Base-by-base conservation (phyloP, 2,113 vertebrate species). In the Ceratotherium simum region DNA sequence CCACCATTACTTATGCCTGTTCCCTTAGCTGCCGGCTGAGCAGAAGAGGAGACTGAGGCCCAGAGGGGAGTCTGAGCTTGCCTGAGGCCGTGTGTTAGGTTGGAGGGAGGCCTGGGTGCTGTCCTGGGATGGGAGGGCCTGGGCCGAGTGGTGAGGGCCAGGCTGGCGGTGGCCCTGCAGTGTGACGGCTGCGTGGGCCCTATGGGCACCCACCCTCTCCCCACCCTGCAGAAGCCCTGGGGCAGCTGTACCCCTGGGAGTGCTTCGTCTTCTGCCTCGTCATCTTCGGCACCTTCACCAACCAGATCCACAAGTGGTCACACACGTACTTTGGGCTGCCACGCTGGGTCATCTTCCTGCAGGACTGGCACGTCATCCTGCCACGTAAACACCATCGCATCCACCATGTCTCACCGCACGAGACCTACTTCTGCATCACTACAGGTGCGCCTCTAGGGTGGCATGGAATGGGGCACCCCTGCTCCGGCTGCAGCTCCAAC, bases 241-340 rank as follows among this genome's bases (percentile, higher is more conserved):
- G 99, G 97, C 99, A 98, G 80, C 97, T 97, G 23, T 99, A 99
- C 98, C 99, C 99, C 69, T 99, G 99, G 99, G 99, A 99, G 92
- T 99, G 99, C 98, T 99, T 99, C 42, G 83, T 99, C 97, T 99
- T 99, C 97, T 99, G 99, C 78, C 98, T 99, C 60, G 98, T 98
- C 97, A 99, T 99, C 98, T 99, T 99, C 39, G 99, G 99, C 86
- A 99, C 99, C 51, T 99, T 99, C 84, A 99, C 99, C 48, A 99
- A 99, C 99, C 99, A 99, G 99, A 99, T 99, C 98, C 99, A 99
- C 99, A 99, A 99, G 98, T 99, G 99, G 99, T 99, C 99, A 0
- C 99, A 99, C 98, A 99, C 99, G 0, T 99, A 99, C 98, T 99
- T 99, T 0, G 99, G 99, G 95, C 99, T 99, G 79, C 99, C 99